phyloP scores from a whole-genome alignment of 2,888 invertebrate genomes.

The Celastrina argiolus region DNA sequence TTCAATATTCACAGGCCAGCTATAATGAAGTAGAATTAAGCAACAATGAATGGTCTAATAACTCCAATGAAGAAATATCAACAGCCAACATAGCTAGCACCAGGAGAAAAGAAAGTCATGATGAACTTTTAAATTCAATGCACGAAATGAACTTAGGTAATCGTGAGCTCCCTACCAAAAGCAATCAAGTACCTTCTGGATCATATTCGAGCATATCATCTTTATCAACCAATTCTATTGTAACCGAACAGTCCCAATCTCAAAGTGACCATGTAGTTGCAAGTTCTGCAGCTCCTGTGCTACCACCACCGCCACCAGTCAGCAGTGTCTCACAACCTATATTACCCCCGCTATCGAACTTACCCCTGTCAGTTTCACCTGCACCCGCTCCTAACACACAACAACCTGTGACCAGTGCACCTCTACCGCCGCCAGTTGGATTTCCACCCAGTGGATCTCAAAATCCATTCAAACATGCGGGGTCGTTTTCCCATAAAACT shows the following conservation, averaged over 20 bases:
- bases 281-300: background rate
- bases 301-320: constrained; percentile 11
- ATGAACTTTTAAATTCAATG: constrained; percentile 55
- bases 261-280: background rate
- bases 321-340: constrained; percentile 21
- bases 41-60: constrained; percentile 53
- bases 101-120: constrained; percentile 48
- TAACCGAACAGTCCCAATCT: constrained; percentile 7
- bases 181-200: constrained; percentile 16
- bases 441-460: constrained; percentile 39
- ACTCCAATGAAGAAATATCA: constrained; percentile 46
- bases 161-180: constrained; percentile 42
- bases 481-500: constrained; percentile 68
- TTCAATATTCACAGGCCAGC: constrained; percentile 55
- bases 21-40: constrained; percentile 49
- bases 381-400: constrained; percentile 23
- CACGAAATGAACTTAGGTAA: constrained; percentile 60
- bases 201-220: background rate
- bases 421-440: constrained; percentile 32
- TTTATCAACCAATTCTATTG: constrained; percentile 6
- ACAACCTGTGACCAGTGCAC: constrained; percentile 18
- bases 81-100: constrained; percentile 40
- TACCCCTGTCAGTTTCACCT: constrained; percentile 24
- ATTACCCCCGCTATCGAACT: background rate
- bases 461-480: constrained; percentile 69